These are phyloP conservation scores for Syngnathus acus DNA, from an alignment of 2,797 vertebrate genomes.

Conservation along the genomic window DNA sequence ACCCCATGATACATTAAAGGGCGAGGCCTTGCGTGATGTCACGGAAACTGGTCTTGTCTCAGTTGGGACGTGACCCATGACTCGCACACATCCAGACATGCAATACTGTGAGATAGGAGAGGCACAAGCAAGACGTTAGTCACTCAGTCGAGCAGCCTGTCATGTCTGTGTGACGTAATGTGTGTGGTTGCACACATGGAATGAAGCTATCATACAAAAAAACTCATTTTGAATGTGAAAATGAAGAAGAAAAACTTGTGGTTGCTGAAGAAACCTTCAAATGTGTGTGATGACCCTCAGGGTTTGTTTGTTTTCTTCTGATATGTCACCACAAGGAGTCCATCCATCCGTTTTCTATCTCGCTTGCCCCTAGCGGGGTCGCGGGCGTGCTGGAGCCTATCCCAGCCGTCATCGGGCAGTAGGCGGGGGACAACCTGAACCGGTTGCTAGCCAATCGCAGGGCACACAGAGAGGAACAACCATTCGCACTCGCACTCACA, in stretches of 20 bases:
- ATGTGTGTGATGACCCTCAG: background rate
- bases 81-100: constrained; percentile 5
- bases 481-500: no score
- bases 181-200: background rate
- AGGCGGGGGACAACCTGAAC: no score
- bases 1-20: background rate
- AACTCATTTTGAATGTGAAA: background rate
- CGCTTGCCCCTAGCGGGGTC: no score
- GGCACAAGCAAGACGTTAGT: constrained; percentile 8
- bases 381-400: no score
- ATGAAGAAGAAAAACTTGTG: background rate
- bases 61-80: constrained; percentile 21
- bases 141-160: background rate
- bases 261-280: background rate
- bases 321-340: background rate
- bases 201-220: background rate
- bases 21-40: constrained; percentile 22
- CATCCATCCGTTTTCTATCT: no score
- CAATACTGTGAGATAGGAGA: constrained; percentile 14
- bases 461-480: no score
- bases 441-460: no score
- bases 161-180: background rate
- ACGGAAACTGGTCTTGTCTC: constrained; percentile 31
- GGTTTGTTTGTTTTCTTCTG: background rate
- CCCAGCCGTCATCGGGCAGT: no score